Base-by-base conservation (phyloP, 2,113 vertebrate species). In the Sinocyclocheilus maitianheensis region DNA sequence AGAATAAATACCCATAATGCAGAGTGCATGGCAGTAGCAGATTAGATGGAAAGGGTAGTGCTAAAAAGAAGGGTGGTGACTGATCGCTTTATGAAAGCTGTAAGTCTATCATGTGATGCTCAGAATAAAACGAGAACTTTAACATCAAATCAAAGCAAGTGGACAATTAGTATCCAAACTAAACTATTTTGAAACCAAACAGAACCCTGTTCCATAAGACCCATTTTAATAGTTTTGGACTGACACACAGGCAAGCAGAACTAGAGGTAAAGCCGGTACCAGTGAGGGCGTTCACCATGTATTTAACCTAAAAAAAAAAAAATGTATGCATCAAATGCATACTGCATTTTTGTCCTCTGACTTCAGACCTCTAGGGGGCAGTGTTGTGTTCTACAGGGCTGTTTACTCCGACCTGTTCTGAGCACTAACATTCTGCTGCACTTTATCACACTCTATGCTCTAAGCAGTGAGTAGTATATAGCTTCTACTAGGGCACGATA, bases 11-110 rank as follows among this genome's bases (percentile, higher is more conserved):
- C 34, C 69, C 67, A 82, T 71, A 82, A 82, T 82, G 63, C 80
- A 69, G 81, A 69, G 81, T 82, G 81, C 81, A 71, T 12, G 63
- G 81, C 81, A 84, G 69, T 60, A 84, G 82, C 67, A 75, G 69
- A 43, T 60, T 71, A 24, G 51, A 74, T 74, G 69, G 69, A 75
- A 40, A 20, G 3, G 30, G 69, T 43, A 43, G 51, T n/a, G 65
- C 81, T 24, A 34, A 40, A 74, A 84, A 58, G 30, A 84, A 72
- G 4, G 8, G 46, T 58, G 69, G 22, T 81, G 80, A 81, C 34
- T 60, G 63, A 22, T 74, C 4, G 53, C 82, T 83, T 83, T 83
- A 71, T 71, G 81, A 71, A 84, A 74, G 82, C 69, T 82, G 30
- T 71, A 82, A 81, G 3, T 30, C 40, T 67, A 81, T 83, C 18